A percentile compares a stretch with the other conserved stretches of the same genome.
Evolutionary conservation across 2,797 vertebrate genomes (phyloP).

Genomic region (Myotis pilosus): DNA sequence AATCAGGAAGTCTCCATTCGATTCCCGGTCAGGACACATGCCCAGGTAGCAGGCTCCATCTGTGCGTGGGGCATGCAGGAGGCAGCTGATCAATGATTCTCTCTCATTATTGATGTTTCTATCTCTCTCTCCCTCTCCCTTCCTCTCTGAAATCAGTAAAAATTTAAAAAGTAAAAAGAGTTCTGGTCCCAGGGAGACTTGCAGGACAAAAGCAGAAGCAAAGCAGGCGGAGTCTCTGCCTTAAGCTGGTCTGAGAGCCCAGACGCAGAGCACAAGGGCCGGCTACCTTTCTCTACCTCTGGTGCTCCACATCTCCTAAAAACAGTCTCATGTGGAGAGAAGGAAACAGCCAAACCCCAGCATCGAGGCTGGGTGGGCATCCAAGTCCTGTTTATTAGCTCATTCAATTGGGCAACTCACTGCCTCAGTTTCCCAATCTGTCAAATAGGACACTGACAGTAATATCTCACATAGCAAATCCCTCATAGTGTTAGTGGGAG

Average conservation of each 20-base stretch:
- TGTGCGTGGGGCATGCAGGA: fast-evolving
- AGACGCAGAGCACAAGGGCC: not conserved
- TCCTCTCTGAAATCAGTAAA: not conserved
- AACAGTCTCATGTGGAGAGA: not conserved
- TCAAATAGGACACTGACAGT: not conserved
- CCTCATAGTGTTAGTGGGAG: not conserved
- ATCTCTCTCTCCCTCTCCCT: not conserved
- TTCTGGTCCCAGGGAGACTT: not conserved
- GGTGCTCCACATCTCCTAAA: not conserved
- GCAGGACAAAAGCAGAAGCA: not conserved
- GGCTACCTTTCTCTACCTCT: not conserved
- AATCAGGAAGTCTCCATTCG: not conserved
- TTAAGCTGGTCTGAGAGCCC: not conserved
- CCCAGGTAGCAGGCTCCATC: not conserved
- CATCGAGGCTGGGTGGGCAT: not conserved
- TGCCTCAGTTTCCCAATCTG: not conserved
- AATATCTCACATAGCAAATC: not conserved
- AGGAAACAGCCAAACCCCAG: not conserved
- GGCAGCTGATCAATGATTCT: not conserved
- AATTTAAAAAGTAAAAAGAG: not conserved
- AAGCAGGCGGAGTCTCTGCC: not conserved
- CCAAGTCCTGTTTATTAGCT: not conserved
- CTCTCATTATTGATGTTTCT: not conserved
- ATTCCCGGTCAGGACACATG: not conserved
- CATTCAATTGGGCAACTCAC: not conserved